Evolutionary conservation across 2,113 vertebrate genomes (phyloP), one percentile per base, ranked within the genome.

Genomic region (Ammodytes dubius): DNA sequence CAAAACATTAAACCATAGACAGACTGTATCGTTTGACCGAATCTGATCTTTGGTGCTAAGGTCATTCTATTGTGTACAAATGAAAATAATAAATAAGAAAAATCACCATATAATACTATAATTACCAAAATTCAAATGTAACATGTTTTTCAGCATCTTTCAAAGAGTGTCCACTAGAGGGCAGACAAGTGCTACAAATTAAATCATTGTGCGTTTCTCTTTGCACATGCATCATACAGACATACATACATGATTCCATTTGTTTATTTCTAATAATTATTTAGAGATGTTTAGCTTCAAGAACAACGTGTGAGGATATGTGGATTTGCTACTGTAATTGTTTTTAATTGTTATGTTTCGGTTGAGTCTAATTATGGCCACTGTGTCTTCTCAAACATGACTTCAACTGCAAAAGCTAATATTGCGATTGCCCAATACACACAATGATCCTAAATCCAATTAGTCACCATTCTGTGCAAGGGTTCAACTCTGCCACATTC

Each of bases 101-200:
- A 27, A 27, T 27, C 27, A 27, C 27, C 27, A 27, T 27, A 27
- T 27, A 27, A 27, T 27, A 27, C 27, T 40, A n/a, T 7, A 42
- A 27, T 52, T 1, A 42, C 35, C 61, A 3, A 58, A 45, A 42
- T 50, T 50, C 52, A 40, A 58, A 67, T 59, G 19, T 19, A 52
- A 37, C n/a, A 42, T 27, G 0, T 14, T 56, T 7, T 13, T 11
- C 15, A 61, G 43, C 11, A 59, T 37, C 13, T 3, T 46, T 60
- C 5, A 8, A 56, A 10, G 9, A 72, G 13, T 61, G 60, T 60
- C 86, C 91, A 91, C 37, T 82, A 95, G 95, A 94, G 88, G 94
- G 93, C 90, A 94, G 89, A 74, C 85, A 84, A 85, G 85, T 75
- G 70, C 80, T 88, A 56, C 68, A 77, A 27, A 81, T 86, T 5